Base-by-base conservation (phyloP, 2,888 invertebrate species). In the Phorcus lineatus region DNA sequence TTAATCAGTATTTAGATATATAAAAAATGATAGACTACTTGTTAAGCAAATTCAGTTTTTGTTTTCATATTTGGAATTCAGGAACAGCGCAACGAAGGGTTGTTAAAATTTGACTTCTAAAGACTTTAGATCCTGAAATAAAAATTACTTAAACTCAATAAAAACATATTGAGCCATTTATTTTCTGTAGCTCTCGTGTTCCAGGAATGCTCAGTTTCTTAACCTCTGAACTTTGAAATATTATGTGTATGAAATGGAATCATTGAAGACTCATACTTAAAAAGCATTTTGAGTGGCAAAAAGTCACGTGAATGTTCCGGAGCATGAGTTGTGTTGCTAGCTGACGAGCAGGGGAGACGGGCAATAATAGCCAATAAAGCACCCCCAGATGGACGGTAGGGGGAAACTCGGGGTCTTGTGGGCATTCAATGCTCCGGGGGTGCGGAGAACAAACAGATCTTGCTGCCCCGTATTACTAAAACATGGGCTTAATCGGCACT, bases 261-360 rank as follows among this genome's bases (percentile, higher is more conserved):
- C 19, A 70, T 36, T 36, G 11, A 70, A 70, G 40, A 11, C 28
- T 36, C 16, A 70, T 62, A 70, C 40, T 36, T 36, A 40, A 70
- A 70, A 70, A 70, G 70, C 24, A 70, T 62, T 62, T 62, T 62
- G 62, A 62, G 40, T 70, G 70, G 70, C 31, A 70, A 70, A 70
- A 24, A 36, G 40, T 31, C 40, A 31, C 70, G 40, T 70, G 70
- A 70, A 40, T 31, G 70, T 70, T 70, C 70, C 70, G 70, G 70
- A 70, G 31, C 70, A 6, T n/a, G 70, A 70, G 70, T 70, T 70
- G 70, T n/a, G 36, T 62, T 24, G 28, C 16, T 70, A 24, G 28
- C 70, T 70, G 70, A 70, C 31, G 70, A 70, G 70, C 19, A 19
- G 16, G 11, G 13, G 28, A 36, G 70, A 36, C 70, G 70, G n/a